A percentile compares a stretch with the other conserved stretches of the same genome.
phyloP scores from a whole-genome alignment of 2,888 invertebrate genomes.

The Buathra laborator region DNA sequence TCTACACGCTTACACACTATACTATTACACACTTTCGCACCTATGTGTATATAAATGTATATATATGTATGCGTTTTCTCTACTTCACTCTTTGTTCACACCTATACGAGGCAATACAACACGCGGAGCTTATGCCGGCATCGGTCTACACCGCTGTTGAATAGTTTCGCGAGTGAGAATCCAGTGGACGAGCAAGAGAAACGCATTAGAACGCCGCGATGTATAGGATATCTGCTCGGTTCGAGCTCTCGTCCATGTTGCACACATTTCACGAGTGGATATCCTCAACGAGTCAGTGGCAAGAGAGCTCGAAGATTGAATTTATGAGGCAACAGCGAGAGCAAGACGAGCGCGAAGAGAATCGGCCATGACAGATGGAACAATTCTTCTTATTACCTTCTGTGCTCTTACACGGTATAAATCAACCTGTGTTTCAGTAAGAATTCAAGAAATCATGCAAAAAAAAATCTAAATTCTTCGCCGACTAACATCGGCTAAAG shows the following conservation, averaged over 20 bases:
- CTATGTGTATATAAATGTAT: slow-evolving; percentile 28
- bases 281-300: slow-evolving; percentile 19
- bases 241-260: slow-evolving; percentile 43
- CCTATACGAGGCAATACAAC: slow-evolving; percentile 47
- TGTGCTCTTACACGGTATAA: slow-evolving; percentile 11
- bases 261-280: slow-evolving; percentile 21
- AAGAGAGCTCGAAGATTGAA: slow-evolving; percentile 59
- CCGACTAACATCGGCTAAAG: background rate
- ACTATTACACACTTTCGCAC: slow-evolving; percentile 56
- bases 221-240: slow-evolving; percentile 38
- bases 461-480: slow-evolving; percentile 1
- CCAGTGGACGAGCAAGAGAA: slow-evolving; percentile 73
- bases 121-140: slow-evolving; percentile 24
- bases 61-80: slow-evolving; percentile 16
- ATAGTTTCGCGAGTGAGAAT: slow-evolving; percentile 71
- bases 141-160: slow-evolving; percentile 37
- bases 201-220: slow-evolving; percentile 74
- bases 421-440: slow-evolving; percentile 8
- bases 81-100: slow-evolving; percentile 32
- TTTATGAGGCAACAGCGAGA: slow-evolving; percentile 57
- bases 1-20: slow-evolving; percentile 41
- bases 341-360: slow-evolving; percentile 19
- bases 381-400: slow-evolving; percentile 31
- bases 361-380: slow-evolving; percentile 53
- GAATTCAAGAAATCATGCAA: slow-evolving; percentile 16